Evolutionary conservation across 2,888 invertebrate genomes (phyloP), one percentile per base, ranked within the genome.

Genomic region (Carabus problematicus): DNA sequence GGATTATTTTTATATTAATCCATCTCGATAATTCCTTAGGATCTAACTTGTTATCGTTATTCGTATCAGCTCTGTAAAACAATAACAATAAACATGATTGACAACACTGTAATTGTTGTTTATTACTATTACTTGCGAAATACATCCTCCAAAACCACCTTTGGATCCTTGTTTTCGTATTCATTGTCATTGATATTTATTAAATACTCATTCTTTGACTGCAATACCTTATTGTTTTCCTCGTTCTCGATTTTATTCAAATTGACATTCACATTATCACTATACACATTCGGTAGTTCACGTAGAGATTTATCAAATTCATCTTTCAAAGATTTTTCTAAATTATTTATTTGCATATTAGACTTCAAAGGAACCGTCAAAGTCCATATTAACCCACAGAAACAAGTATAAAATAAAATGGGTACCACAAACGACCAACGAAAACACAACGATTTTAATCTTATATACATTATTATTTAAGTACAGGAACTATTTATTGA

Each of bases 1-100:
- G 87, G 41, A 87, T 86, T 55, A 91, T 89, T 80, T 88, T 88
- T 11, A 82, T 80, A 72, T 89, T 86, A 40, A 91, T 91, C 84
- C 89, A 90, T 72, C 84, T 82, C 0, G 89, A 84, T 64, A 91
- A 75, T 78, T 91, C 91, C 72, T 85, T 85, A 16, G 87, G 85
- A 72, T 86, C 86, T 55, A 91, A 76, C 55, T 84, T 82, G 3
- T 82, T 80, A 75, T 89, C 87, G 47, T 81, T 81, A 76, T 89
- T 85, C 11, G 79, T 80, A 76, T 91, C 90, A 6, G 89, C 90
- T 72, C 88, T 88, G 75, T 45, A 79, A 81, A 71, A 18, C 14
- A 14, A 55, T 11, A 18, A 55, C 16, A 55, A 55, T 47, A 47
- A 42, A 43, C 16, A 49, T 14, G 9, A 42, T 49, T 41, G 16